Evolutionary conservation across 2,797 vertebrate genomes (phyloP).

Genomic region (Oreochromis mossambicus): DNA sequence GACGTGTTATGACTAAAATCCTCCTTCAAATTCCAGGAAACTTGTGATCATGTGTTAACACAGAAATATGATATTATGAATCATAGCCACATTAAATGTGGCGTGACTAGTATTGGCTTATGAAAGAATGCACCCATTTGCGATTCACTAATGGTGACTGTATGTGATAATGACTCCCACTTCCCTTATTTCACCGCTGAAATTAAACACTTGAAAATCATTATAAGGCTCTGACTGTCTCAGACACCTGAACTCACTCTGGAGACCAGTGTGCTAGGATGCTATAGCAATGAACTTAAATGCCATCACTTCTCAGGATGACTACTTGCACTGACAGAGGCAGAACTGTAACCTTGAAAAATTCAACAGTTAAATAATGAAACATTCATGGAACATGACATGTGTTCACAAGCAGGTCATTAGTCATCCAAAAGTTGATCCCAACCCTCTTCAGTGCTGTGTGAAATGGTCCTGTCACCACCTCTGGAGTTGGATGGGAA

Average conservation of each 20-base stretch:
- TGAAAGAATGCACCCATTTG: neutral
- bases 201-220: neutral
- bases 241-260: neutral
- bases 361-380: constrained; percentile 30
- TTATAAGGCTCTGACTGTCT: neutral
- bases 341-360: constrained; percentile 12
- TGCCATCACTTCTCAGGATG: neutral
- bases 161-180: neutral
- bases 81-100: neutral
- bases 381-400: constrained; percentile 21
- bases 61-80: neutral
- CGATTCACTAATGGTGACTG: neutral
- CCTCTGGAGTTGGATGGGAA: constrained; percentile 5
- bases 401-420: constrained; percentile 25
- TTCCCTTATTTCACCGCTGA: neutral
- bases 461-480: neutral
- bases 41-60: neutral
- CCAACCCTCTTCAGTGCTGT: neutral
- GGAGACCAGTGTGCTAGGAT: neutral
- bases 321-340: neutral
- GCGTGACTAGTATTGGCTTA: neutral
- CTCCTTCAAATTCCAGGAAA: neutral
- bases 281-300: neutral
- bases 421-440: constrained; percentile 14
- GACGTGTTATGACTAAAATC: neutral